phyloP scores from a whole-genome alignment of 2,888 invertebrate genomes.

The Sinhomidia bicolor region DNA sequence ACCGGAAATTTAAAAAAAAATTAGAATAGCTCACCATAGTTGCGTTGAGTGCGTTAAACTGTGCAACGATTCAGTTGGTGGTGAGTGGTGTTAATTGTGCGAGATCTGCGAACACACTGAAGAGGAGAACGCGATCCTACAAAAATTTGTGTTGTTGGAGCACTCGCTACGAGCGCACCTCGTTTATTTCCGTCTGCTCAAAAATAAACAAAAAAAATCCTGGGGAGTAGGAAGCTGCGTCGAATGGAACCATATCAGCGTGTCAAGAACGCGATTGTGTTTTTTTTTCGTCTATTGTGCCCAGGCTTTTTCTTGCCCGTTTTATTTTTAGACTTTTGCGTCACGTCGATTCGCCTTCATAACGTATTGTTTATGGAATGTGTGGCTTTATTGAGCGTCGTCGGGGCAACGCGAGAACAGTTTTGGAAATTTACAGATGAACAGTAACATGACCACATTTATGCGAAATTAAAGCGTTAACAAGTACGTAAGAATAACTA shows the following conservation, averaged over 20 bases:
- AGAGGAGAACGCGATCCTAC: not conserved
- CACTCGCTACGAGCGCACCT: too few relatives aligned
- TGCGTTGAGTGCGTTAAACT: constrained; percentile 34
- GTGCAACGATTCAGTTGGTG: not conserved
- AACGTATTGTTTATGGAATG: too few relatives aligned
- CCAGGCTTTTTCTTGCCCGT: not conserved
- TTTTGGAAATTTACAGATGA: too few relatives aligned
- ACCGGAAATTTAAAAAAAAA: not conserved
- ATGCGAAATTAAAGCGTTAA: too few relatives aligned
- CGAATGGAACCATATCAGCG: constrained; percentile 10
- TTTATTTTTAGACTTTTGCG: too few relatives aligned
- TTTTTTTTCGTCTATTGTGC: constrained; percentile 1
- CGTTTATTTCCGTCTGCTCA: not conserved
- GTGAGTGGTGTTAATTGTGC: constrained; percentile 14
- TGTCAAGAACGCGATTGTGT: not conserved
- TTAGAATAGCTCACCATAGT: constrained; percentile 46
- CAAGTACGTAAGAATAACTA: too few relatives aligned
- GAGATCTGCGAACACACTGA: constrained; percentile 64
- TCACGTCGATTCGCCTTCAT: too few relatives aligned
- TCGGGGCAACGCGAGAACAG: too few relatives aligned
- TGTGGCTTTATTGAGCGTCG: too few relatives aligned
- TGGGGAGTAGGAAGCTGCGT: not conserved
- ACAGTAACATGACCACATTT: too few relatives aligned
- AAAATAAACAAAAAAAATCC: not conserved
- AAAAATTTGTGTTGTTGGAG: not conserved